Evolutionary conservation across 2,113 vertebrate species (phyloP).

Genomic region (Tachycineta bicolor): DNA sequence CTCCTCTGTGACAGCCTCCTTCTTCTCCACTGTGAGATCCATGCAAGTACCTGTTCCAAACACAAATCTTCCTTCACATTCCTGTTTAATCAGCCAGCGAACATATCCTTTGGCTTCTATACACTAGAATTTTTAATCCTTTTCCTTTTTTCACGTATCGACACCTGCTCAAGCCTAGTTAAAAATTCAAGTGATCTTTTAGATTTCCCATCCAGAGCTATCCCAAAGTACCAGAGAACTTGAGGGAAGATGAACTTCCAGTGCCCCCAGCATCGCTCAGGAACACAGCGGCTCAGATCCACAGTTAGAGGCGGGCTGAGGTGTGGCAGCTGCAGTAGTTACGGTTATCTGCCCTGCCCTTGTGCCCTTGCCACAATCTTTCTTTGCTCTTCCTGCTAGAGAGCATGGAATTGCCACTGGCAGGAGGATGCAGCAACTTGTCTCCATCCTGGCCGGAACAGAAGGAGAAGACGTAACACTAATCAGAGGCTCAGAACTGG

Average conservation of each 20-base stretch:
- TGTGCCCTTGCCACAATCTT: neutral
- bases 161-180: neutral
- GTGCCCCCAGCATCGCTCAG: rapidly evolving
- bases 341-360: neutral
- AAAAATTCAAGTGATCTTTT: neutral
- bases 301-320: neutral
- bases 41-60: neutral
- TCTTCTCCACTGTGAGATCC: neutral
- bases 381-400: neutral
- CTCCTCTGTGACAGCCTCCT: neutral
- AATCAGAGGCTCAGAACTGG: neutral
- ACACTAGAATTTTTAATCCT: neutral
- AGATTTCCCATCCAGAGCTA: neutral
- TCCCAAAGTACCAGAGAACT: neutral
- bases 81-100: neutral
- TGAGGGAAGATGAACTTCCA: rapidly evolving
- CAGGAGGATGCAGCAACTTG: neutral
- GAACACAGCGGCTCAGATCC: rapidly evolving
- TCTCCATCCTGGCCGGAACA: neutral
- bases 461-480: neutral
- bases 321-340: neutral
- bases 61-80: neutral
- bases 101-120: neutral
- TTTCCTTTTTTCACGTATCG: neutral
- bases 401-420: neutral